Base-by-base conservation (phyloP, 1,140 invertebrate species). In the Teleopsis dalmanni region DNA sequence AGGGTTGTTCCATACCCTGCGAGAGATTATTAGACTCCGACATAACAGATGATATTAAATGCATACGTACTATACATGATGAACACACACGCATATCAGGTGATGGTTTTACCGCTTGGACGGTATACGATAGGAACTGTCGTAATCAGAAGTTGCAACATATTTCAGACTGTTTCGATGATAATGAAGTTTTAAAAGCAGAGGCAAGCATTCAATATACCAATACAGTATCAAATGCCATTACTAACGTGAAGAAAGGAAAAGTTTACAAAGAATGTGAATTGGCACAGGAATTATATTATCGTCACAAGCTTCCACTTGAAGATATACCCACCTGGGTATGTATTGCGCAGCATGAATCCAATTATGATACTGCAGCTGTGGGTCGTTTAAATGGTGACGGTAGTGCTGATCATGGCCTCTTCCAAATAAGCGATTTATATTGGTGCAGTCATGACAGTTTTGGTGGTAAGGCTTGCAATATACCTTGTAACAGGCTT, bases 91-190 rank as follows among this genome's bases (percentile, higher is more conserved):
- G 74, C 6, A 51, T 81, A 1, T 76, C 75, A 19, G 81, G 81
- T 1, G 72, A 84, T 56, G 82, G 82, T 9, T 85, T 82, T 62
- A 74, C 76, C n/a, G 82, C 82, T 3, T 85, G 83, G 83, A 75
- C 75, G 2, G 79, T 80, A 0, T 82, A 82, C 55, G 64, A 50
- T 5, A 46, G 51, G 1, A 60, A 71, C 45, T 77, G 75, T 35
- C 38, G 42, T 34, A 33, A 48, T 31, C 40, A 38, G 10, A 21
- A 31, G 8, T 8, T 26, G 4, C 21, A 47, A 18, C 22, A 48
- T 6, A 35, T 43, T 13, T 14, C 37, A 2, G 25, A 14, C 11
- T 52, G 51, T 23, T 52, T 48, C 23, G 51, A 47, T 10, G 21
- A 16, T 37, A 22, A 33, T 11, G 31, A 22, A 18, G n/a, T 49